A percentile compares a stretch with the other conserved stretches of the same genome.
Conservation (phyloP, 92 coral and sea anemone species). For the Paragorgia papillata region DNA sequence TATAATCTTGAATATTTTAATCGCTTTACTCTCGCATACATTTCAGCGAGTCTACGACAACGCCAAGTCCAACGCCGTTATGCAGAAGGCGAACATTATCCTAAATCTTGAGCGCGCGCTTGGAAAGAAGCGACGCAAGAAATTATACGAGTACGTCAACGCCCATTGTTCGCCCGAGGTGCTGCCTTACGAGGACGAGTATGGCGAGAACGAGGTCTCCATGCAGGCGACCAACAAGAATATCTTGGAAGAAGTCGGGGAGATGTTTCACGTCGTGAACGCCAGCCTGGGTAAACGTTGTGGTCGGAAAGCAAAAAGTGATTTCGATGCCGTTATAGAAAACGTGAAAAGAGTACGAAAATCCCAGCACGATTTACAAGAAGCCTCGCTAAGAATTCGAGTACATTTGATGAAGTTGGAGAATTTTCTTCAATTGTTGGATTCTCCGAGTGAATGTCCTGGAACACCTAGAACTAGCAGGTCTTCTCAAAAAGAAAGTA, state of each 20-base stretch:
- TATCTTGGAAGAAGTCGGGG: constrained; percentile 30
- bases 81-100: constrained; percentile 76
- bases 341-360: constrained; percentile 23
- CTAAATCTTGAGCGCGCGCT: constrained; percentile 66
- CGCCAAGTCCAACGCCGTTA: constrained; percentile 76
- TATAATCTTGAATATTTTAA: constrained; percentile 72
- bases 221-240: constrained; percentile 32
- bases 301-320: constrained; percentile 39
- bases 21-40: constrained; percentile 78
- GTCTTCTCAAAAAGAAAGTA: constrained; percentile 6
- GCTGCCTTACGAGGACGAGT: constrained; percentile 38
- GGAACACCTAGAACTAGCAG: background rate
- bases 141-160: constrained; percentile 58
- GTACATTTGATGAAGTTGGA: constrained; percentile 41
- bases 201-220: constrained; percentile 20
- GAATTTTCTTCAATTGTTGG: constrained; percentile 26
- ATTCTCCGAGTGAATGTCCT: background rate
- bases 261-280: constrained; percentile 36
- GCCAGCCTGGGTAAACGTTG: constrained; percentile 41
- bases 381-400: constrained; percentile 38
- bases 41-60: constrained; percentile 83
- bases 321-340: constrained; percentile 33
- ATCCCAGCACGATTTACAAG: constrained; percentile 38
- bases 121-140: constrained; percentile 48
- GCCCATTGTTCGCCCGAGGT: constrained; percentile 69